phyloP scores from a whole-genome alignment of 2,888 invertebrate species.

The Drosophila multiciliata region DNA sequence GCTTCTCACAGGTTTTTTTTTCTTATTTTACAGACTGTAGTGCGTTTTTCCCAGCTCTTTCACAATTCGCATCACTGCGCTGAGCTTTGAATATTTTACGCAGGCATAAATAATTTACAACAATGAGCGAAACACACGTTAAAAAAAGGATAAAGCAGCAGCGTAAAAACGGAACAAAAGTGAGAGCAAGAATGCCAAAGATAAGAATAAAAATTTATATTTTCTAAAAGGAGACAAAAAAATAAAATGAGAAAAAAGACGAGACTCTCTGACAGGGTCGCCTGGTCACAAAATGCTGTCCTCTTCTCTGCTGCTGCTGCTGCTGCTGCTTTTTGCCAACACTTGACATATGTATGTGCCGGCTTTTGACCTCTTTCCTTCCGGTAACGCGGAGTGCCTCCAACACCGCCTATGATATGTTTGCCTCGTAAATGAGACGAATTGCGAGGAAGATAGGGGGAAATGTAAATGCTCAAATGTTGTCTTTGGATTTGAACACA shows the following conservation, averaged over 20 bases:
- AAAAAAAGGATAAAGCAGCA: slow-evolving; percentile 75
- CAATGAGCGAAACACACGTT: slow-evolving; percentile 76
- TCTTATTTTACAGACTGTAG: slow-evolving; percentile 27
- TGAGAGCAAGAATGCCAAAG: slow-evolving; percentile 62
- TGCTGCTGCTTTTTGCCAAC: slow-evolving; percentile 56
- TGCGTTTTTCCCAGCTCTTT: slow-evolving; percentile 48
- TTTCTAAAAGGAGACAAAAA: slow-evolving; percentile 32
- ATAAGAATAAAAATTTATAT: slow-evolving; percentile 78
- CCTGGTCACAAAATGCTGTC: slow-evolving; percentile 42
- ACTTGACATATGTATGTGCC: slow-evolving; percentile 82
- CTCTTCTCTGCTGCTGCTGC: slow-evolving; percentile 37
- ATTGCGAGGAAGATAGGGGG: slow-evolving; percentile 42
- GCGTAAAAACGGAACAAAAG: slow-evolving; percentile 63
- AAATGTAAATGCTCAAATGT: slow-evolving; percentile 70
- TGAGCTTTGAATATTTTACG: slow-evolving; percentile 79
- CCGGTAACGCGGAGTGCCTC: slow-evolving; percentile 19
- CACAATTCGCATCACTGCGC: slow-evolving; percentile 62
- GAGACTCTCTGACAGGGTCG: slow-evolving; percentile 46
- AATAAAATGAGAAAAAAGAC: slow-evolving; percentile 9
- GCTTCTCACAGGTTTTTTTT: slow-evolving; percentile 13
- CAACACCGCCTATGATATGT: slow-evolving; percentile 49
- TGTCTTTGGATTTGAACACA: slow-evolving; percentile 51
- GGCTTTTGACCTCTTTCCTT: slow-evolving; percentile 82
- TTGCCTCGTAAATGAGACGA: slow-evolving; percentile 68
- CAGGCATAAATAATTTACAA: slow-evolving; percentile 82